Evolutionary conservation across 2,888 invertebrate species (phyloP).

Genomic region (Rhaphigaster nebulosa): DNA sequence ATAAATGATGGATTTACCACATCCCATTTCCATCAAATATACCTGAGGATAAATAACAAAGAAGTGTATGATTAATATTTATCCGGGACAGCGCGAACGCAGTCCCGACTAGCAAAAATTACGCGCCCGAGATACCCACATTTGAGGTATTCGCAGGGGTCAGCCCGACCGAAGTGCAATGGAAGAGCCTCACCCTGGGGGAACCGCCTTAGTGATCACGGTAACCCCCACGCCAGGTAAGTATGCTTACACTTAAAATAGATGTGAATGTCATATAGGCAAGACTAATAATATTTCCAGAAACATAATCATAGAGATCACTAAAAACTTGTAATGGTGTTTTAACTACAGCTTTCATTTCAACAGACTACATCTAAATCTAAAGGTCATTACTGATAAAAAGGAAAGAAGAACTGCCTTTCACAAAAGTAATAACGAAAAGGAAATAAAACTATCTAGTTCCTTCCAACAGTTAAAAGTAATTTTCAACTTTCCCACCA

Average conservation of each 20-base stretch:
- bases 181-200: conserved; percentile 1
- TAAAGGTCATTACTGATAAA: neutral
- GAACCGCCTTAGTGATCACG: neutral
- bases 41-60: too few relatives aligned
- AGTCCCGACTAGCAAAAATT: too few relatives aligned
- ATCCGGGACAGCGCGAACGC: too few relatives aligned
- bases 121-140: too few relatives aligned
- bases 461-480: neutral
- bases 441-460: neutral
- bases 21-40: too few relatives aligned
- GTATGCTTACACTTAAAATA: neutral
- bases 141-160: neutral
- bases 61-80: neutral
- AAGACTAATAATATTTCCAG: neutral
- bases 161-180: neutral
- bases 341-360: neutral
- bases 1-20: too few relatives aligned
- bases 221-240: conserved; percentile 1
- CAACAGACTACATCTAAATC: neutral
- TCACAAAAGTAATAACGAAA: neutral
- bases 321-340: neutral
- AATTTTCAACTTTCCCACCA: neutral
- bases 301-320: neutral
- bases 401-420: neutral
- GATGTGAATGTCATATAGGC: neutral